phyloP scores from a whole-genome alignment of 1,140 invertebrate genomes.

The Planococcus citri region DNA sequence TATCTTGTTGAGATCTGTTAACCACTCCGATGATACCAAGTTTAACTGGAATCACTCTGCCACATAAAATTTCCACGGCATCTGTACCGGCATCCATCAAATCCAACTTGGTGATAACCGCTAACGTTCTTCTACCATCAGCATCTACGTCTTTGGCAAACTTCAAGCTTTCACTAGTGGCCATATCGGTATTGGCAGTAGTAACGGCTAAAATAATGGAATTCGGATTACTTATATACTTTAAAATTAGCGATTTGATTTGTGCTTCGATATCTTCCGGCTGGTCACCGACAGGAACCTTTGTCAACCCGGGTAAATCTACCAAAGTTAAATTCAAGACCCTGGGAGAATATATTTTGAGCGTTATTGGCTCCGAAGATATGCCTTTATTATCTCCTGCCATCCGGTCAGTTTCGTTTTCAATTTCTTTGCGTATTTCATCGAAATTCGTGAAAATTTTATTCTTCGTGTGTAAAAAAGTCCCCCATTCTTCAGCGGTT shows the following conservation, averaged over 20 bases:
- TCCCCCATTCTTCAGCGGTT: conserved; percentile 45
- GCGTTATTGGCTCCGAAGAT: conserved; percentile 53
- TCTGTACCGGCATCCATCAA: conserved; percentile 66
- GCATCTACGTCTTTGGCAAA: conserved; percentile 89
- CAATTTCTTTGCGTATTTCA: conserved; percentile 55
- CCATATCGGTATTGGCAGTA: conserved; percentile 89
- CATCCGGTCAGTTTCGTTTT: conserved; percentile 53
- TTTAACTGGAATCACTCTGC: conserved; percentile 57
- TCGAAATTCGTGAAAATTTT: conserved; percentile 54
- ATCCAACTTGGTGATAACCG: conserved; percentile 62
- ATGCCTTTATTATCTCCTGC: conserved; percentile 61
- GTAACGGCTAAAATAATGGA: conserved; percentile 91
- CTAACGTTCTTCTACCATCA: conserved; percentile 65
- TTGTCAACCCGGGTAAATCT: conserved; percentile 89
- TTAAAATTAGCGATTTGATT: conserved; percentile 85
- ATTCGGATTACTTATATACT: conserved; percentile 82
- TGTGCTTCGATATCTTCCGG: conserved; percentile 84
- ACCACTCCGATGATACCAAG: conserved; percentile 67
- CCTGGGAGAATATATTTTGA: conserved; percentile 49
- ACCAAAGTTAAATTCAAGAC: conserved; percentile 90
- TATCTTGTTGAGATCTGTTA: conserved; percentile 60
- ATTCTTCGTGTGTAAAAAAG: conserved; percentile 56
- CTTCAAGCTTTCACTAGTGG: conserved; percentile 90
- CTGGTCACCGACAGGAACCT: conserved; percentile 91
- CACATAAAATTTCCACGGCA: conserved; percentile 57